Percentiles rank a stretch among this genome's conserved stretches.
These are phyloP conservation scores for Nanorana parkeri DNA, from an alignment of 2,113 vertebrate genomes.

Conservation along the genomic window DNA sequence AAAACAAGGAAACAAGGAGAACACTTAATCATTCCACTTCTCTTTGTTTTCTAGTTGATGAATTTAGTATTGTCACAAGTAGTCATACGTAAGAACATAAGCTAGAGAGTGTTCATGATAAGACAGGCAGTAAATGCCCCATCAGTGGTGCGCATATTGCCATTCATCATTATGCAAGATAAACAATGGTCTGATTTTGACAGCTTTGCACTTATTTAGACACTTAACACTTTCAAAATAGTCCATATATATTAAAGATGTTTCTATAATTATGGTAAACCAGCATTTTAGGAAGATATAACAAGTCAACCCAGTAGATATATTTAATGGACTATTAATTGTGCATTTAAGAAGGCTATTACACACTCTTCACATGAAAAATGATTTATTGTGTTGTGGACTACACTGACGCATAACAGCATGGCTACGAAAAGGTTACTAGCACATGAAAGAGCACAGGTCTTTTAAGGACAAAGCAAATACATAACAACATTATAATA, in stretches of 20 bases:
- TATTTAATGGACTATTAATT: slow-evolving; percentile 28
- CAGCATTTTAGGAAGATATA: neutral
- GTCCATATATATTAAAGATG: slow-evolving; percentile 12
- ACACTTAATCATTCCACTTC: slow-evolving; percentile 25
- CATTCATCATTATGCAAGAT: slow-evolving; percentile 46
- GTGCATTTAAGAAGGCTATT: slow-evolving; percentile 18
- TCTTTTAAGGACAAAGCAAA: slow-evolving; percentile 8
- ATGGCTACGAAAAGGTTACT: slow-evolving; percentile 14
- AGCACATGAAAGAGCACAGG: slow-evolving; percentile 17
- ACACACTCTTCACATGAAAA: neutral
- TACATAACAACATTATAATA: neutral
- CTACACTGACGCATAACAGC: neutral
- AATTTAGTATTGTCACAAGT: slow-evolving; percentile 32
- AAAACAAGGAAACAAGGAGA: slow-evolving; percentile 41
- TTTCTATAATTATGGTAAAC: neutral
- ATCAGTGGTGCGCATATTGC: slow-evolving; percentile 18
- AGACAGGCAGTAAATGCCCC: slow-evolving; percentile 42
- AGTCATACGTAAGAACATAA: slow-evolving; percentile 30
- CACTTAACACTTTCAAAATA: slow-evolving; percentile 28
- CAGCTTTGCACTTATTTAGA: slow-evolving; percentile 19
- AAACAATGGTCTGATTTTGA: slow-evolving; percentile 1
- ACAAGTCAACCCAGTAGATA: neutral
- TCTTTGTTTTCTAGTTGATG: slow-evolving; percentile 29
- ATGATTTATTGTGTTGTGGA: slow-evolving; percentile 24
- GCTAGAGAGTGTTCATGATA: slow-evolving; percentile 40